A percentile compares a stretch with the other conserved stretches of the same genome.
Evolutionary conservation across 2,113 vertebrate species (phyloP).

Genomic region (Chauna torquata): DNA sequence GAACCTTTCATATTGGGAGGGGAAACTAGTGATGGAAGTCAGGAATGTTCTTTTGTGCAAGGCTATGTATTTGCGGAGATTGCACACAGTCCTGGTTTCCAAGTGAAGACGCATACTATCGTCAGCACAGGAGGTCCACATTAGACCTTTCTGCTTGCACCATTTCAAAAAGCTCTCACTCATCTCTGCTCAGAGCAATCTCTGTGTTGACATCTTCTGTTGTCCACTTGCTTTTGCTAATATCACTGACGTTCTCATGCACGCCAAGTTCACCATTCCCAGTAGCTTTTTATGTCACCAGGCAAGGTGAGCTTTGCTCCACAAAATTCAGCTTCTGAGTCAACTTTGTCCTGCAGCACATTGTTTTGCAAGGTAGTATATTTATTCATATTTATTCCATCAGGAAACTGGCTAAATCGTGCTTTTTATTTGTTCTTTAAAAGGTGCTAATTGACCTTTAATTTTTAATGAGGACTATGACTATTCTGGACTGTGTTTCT

Average conservation of each 20-base stretch:
- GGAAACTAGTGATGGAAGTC: not conserved
- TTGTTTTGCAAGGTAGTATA: not conserved
- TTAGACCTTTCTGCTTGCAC: not conserved
- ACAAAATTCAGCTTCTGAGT: not conserved
- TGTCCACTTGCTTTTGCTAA: not conserved
- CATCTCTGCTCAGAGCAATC: not conserved
- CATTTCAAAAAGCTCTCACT: not conserved
- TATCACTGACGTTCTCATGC: fast-evolving
- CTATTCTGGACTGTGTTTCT: not conserved
- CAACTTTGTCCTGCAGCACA: not conserved
- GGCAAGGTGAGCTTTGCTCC: not conserved
- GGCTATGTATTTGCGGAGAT: not conserved
- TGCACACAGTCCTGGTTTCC: not conserved
- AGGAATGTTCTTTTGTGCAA: not conserved
- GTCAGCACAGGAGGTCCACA: not conserved
- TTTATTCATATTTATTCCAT: not conserved
- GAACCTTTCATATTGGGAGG: not conserved
- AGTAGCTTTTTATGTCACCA: not conserved
- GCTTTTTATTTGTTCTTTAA: not conserved
- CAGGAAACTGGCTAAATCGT: not conserved
- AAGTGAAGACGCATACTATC: not conserved
- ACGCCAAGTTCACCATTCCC: not conserved
- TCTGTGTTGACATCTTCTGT: fast-evolving
- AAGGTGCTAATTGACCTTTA: not conserved
- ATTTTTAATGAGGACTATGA: not conserved